Base-by-base conservation (phyloP, 2,888 invertebrate genomes). In the Drosophila recens region DNA sequence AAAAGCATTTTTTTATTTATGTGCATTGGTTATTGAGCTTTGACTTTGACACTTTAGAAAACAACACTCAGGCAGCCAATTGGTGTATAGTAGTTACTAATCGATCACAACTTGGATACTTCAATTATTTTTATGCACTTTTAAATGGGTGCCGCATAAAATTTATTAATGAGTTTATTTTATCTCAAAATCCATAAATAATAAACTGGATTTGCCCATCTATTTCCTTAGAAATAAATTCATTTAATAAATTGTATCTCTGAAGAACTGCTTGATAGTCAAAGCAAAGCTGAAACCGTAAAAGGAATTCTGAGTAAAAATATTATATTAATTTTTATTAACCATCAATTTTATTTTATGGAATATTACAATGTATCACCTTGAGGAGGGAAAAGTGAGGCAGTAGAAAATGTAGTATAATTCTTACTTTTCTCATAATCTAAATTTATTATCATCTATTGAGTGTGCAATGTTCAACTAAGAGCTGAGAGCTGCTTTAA, bases 11-110 rank as follows among this genome's bases (percentile, higher is more conserved):
- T 56, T 11, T 78, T 75, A 78, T 81, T 82, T 72, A 81, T 83
- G 81, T 63, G 56, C 69, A 54, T 67, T 63, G 69, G 49, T 63
- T 69, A 66, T 69, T 83, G 87, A 74, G 80, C 86, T 83, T 82
- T 75, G 81, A 78, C 81, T 73, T 72, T 70, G 71, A 63, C 53
- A 73, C 65, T 56, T 63, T 38, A 46, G 56, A 46, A 58, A 15
- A 33, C 15, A 43, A 42, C 58, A 53, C 51, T 53, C 52, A 23
- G 40, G 48, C 30, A 51, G 13, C 34, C n/a, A 45, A 30, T 46
- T 53, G 52, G 45, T 38, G 51, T 27, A 6, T 6, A 27, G 27
- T 52, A 43, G 11, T 10, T 53, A 45, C 61, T 56, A 53, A 45
- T 38, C 43, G 52, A 75, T 62, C 43, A 34, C n/a, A 46, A 23